Conservation (phyloP, 2,888 invertebrate species). For the Ochlodes sylvanus region DNA sequence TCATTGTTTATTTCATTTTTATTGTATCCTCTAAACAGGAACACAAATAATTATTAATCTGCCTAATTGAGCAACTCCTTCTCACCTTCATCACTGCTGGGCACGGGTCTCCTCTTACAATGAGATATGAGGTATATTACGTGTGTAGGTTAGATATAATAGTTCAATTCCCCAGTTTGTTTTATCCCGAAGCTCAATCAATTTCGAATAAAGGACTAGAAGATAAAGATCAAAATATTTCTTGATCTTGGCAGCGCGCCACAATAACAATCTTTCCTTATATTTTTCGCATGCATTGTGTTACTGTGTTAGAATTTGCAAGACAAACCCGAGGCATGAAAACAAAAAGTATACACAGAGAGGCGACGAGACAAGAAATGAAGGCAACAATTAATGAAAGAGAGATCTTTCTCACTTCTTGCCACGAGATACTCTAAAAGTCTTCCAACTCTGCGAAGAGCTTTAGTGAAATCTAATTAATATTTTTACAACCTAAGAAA, state of each 20-base stretch:
- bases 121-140: too few relatives aligned
- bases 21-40: too few relatives aligned
- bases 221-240: constrained; percentile 28
- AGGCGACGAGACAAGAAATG: constrained; percentile 23
- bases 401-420: constrained; percentile 22
- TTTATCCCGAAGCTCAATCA: background rate
- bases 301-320: constrained; percentile 34
- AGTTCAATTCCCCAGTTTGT: background rate
- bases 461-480: constrained; percentile 19
- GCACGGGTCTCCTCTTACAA: too few relatives aligned
- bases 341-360: constrained; percentile 14
- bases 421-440: constrained; percentile 15
- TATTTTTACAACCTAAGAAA: constrained; percentile 15
- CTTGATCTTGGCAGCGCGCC: constrained; percentile 24
- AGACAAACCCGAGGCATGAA: constrained; percentile 22
- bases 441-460: constrained; percentile 23
- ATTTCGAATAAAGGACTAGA: background rate
- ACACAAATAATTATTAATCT: too few relatives aligned
- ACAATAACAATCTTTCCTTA: constrained; percentile 14
- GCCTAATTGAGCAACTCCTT: too few relatives aligned
- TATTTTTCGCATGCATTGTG: constrained; percentile 34
- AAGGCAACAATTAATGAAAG: constrained; percentile 23
- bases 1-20: too few relatives aligned
- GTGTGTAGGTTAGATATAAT: too few relatives aligned
- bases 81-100: too few relatives aligned